Conservation (phyloP, 2,888 invertebrate species). For the Drosophila engyochracea region DNA sequence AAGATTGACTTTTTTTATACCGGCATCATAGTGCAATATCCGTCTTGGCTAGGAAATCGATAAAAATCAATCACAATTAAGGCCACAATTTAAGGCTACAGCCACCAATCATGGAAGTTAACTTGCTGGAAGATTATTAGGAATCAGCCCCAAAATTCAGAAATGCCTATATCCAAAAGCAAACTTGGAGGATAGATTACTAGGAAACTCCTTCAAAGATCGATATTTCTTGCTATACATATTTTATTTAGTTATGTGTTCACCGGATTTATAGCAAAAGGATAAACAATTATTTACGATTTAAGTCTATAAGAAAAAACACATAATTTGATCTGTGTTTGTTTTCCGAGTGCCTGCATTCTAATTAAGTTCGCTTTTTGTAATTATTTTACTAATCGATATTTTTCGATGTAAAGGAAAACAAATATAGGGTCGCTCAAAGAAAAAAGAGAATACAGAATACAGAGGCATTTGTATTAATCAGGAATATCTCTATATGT, state of each 20-base stretch:
- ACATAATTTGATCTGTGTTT: neutral
- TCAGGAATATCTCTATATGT: neutral
- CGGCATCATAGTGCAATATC: neutral
- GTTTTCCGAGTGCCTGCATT: neutral
- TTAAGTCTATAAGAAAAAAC: neutral
- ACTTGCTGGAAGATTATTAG: no score
- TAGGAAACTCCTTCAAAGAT: neutral
- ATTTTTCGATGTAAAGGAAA: neutral
- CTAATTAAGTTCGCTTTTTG: neutral
- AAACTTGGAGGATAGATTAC: neutral
- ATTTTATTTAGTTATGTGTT: neutral
- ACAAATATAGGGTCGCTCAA: neutral
- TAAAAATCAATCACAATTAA: no score
- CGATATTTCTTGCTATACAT: neutral
- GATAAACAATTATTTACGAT: neutral
- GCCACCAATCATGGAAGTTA: no score
- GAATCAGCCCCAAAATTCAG: no score
- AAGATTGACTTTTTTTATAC: neutral
- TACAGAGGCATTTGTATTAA: neutral
- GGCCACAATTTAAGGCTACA: neutral
- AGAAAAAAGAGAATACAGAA: neutral
- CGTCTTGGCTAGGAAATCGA: neutral
- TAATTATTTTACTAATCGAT: neutral
- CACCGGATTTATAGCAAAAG: neutral
- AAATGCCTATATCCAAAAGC: neutral